Base-by-base conservation (phyloP, 2,797 vertebrate genomes). In the Salmo trutta region DNA sequence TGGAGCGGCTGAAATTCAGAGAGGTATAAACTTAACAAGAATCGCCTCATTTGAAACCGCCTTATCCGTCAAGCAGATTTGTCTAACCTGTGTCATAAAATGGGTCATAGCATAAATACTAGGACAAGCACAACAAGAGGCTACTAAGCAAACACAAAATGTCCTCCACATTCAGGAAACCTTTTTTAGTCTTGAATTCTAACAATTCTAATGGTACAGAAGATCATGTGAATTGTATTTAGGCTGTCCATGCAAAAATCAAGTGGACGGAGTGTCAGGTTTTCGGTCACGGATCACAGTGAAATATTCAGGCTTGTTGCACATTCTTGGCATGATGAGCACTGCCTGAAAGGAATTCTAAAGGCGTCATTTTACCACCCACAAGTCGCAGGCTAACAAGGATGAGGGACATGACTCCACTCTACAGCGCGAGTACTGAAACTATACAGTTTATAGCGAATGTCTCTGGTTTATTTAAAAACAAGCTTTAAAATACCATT, bases 361-460 rank as follows among this genome's bases (percentile, higher is more conserved):
- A 31, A 76, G 71, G 74, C 47, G 67, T 56, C 6, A 66, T 56
- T 67, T 53, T 73, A 27, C 77, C 80, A 78, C 76, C 76, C 76
- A 73, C 77, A 17, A n/a, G 64, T 36, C 21, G 5, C 21, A 8
- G 12, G 47, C 70, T 76, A 75, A 78, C 76, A 77, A 71, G 69
- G 21, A 47, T 59, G 65, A 70, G 41, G 41, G 12, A 47, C 41
- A 71, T 24, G 31, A n/a, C 75, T 67, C 47, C 19, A 14, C 29
- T 52, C 65, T 21, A 19, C 15, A 10, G 41, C 2, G 3, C 6
- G 65, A 67, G 27, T 67, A 19, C 65, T 17, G 65, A 67, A 12
- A 17, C 15, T 31, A 24, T 10, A 52, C 16, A 27, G 41, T 64
- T 21, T 12, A 64, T 3, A 29, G 24, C 41, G 6, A 24, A 27